phyloP scores from a whole-genome alignment of 2,888 invertebrate species.

The Nymphalis c-album region DNA sequence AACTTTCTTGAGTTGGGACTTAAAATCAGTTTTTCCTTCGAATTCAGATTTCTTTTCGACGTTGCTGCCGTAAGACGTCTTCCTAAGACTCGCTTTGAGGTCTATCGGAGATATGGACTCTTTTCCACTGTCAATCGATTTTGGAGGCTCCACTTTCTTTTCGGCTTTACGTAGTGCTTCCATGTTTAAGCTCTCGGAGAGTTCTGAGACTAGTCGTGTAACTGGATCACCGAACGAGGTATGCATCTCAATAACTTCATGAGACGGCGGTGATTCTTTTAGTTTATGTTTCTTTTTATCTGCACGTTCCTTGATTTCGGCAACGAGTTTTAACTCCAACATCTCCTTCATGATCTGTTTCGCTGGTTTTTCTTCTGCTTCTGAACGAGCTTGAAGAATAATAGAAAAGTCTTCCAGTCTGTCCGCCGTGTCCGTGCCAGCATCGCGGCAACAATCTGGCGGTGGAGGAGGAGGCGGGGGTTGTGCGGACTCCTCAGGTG shows the following conservation, averaged over 20 bases:
- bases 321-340: slow-evolving; percentile 89
- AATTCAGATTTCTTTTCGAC: slow-evolving; percentile 50
- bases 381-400: slow-evolving; percentile 81
- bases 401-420: slow-evolving; percentile 76
- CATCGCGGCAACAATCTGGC: slow-evolving; percentile 82
- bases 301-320: slow-evolving; percentile 91
- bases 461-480: slow-evolving; percentile 72
- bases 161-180: slow-evolving; percentile 72
- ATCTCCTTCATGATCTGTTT: slow-evolving; percentile 88
- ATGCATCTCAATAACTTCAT: slow-evolving; percentile 49
- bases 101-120: slow-evolving; percentile 69
- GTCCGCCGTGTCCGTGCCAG: slow-evolving; percentile 86
- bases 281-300: slow-evolving; percentile 83
- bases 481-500: slow-evolving; percentile 84
- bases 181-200: slow-evolving; percentile 91
- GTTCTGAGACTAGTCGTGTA: slow-evolving; percentile 89
- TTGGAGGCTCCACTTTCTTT: slow-evolving; percentile 44
- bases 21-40: slow-evolving; percentile 77
- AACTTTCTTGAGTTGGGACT: slow-evolving; percentile 87
- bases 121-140: slow-evolving; percentile 47
- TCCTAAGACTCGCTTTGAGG: slow-evolving; percentile 76
- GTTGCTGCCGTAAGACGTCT: slow-evolving; percentile 57
- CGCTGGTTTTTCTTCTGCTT: slow-evolving; percentile 56
- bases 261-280: slow-evolving; percentile 76
- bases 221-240: slow-evolving; percentile 86